phyloP scores from a whole-genome alignment of 2,888 invertebrate genomes.

The Anodontia alba region DNA sequence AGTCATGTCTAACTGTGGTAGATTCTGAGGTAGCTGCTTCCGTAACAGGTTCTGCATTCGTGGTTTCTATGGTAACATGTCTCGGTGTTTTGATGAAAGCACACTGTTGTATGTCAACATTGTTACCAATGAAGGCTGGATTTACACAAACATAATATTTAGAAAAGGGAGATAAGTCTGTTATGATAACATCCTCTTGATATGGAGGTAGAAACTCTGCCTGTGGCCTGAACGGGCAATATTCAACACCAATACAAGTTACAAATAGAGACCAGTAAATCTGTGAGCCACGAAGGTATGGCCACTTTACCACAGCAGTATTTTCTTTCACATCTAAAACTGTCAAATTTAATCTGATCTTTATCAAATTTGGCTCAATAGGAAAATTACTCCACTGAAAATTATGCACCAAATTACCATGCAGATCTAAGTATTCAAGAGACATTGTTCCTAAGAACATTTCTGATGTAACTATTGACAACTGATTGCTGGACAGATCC shows the following conservation, averaged over 20 bases:
- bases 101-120: conserved; percentile 62
- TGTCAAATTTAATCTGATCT: conserved; percentile 63
- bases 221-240: conserved; percentile 56
- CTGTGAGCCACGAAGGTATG: conserved; percentile 63
- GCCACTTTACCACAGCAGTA: conserved; percentile 61
- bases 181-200: conserved; percentile 41
- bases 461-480: conserved; percentile 38
- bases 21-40: not conserved
- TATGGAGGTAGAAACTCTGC: conserved; percentile 63
- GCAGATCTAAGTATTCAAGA: conserved; percentile 51
- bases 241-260: conserved; percentile 45
- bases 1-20: not conserved
- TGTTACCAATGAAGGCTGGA: conserved; percentile 59
- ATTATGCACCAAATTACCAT: conserved; percentile 59
- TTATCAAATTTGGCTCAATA: conserved; percentile 12
- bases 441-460: conserved; percentile 50
- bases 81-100: not conserved
- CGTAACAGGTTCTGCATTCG: not conserved
- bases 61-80: not conserved
- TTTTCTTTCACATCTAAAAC: conserved; percentile 44
- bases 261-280: conserved; percentile 67
- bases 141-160: conserved; percentile 68
- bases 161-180: conserved; percentile 52
- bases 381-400: conserved; percentile 53
- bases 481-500: conserved; percentile 63